Conservation (phyloP, 2,113 vertebrate genomes). For the Salvelinus sp. region DNA sequence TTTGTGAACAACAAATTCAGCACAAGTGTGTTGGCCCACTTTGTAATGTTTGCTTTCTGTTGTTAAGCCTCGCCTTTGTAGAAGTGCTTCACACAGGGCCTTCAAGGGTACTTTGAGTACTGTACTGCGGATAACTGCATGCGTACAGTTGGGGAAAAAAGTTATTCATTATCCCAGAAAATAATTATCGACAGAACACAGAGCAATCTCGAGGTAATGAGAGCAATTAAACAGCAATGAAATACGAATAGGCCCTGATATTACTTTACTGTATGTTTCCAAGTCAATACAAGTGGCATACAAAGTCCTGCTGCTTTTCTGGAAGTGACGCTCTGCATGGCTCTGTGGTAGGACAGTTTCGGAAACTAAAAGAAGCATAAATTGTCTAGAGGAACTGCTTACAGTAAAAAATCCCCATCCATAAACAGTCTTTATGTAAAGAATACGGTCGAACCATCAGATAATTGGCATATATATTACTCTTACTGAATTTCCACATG, state of each 20-base stretch:
- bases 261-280: slow-evolving; percentile 33
- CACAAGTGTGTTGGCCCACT: slow-evolving; percentile 31
- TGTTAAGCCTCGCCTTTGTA: slow-evolving; percentile 19
- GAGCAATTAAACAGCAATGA: slow-evolving; percentile 46
- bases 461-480: too few relatives aligned
- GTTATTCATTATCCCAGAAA: slow-evolving; percentile 41
- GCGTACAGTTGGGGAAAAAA: slow-evolving; percentile 15
- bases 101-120: slow-evolving; percentile 11
- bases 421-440: slow-evolving; percentile 21
- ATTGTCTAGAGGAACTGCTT: slow-evolving; percentile 2
- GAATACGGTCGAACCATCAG: too few relatives aligned
- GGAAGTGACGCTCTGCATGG: background rate
- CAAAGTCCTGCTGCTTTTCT: slow-evolving; percentile 7
- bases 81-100: slow-evolving; percentile 8
- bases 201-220: slow-evolving; percentile 46
- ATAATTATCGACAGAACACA: slow-evolving; percentile 26
- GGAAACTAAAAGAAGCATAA: slow-evolving; percentile 28
- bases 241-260: slow-evolving; percentile 48
- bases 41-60: slow-evolving; percentile 19
- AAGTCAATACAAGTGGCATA: slow-evolving; percentile 22
- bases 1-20: slow-evolving; percentile 20
- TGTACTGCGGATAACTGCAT: background rate
- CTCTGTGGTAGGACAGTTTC: background rate
- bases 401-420: slow-evolving; percentile 4
- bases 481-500: too few relatives aligned